phyloP scores from a whole-genome alignment of 2,113 vertebrate species.

The Cromileptes altivelis region DNA sequence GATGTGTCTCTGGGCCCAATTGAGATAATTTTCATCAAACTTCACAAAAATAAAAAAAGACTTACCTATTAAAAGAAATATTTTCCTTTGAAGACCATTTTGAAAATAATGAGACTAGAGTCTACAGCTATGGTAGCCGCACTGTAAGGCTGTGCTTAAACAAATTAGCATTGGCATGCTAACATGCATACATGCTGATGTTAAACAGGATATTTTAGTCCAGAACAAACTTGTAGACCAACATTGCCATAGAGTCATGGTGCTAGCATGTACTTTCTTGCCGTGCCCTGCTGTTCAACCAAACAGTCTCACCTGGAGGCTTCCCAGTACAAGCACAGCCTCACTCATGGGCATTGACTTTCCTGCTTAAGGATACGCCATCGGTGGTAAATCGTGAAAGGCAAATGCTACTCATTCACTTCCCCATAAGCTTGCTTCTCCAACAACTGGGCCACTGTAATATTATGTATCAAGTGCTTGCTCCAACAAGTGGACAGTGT shows the following conservation, averaged over 20 bases:
- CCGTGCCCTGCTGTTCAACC: background rate
- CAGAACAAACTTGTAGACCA: background rate
- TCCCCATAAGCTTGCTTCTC: slow-evolving; percentile 22
- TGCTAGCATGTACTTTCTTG: background rate
- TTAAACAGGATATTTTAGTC: background rate
- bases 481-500: slow-evolving; percentile 20
- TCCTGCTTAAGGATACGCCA: slow-evolving; percentile 42
- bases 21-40: background rate
- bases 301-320: slow-evolving; percentile 15
- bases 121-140: background rate
- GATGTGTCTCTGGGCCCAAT: background rate
- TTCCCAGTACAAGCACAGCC: slow-evolving; percentile 6
- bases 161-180: too few species aligned
- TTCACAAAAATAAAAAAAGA: background rate
- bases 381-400: slow-evolving; percentile 30
- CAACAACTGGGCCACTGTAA: slow-evolving; percentile 30
- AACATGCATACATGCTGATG: background rate
- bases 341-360: slow-evolving; percentile 24
- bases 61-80: too few species aligned
- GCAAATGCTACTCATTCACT: slow-evolving; percentile 38
- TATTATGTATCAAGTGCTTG: background rate
- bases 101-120: background rate
- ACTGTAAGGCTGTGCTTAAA: background rate
- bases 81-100: too few species aligned
- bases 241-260: background rate